A percentile compares a stretch with the other conserved stretches of the same genome.
Evolutionary conservation across 2,888 invertebrate genomes (phyloP).

Genomic region (Lathronympha strigana): DNA sequence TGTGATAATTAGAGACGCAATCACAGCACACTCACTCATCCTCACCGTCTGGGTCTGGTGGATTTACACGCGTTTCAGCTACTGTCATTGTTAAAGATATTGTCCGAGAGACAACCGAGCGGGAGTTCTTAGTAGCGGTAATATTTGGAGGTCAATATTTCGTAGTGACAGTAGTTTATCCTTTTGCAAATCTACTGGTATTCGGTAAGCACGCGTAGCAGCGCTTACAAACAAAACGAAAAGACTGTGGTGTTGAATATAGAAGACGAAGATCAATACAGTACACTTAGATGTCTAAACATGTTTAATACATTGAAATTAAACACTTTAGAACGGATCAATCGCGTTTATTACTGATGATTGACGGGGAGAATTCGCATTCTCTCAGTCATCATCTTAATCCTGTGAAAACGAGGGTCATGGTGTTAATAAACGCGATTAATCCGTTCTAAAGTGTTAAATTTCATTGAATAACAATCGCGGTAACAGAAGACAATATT

Average conservation of each 20-base stretch:
- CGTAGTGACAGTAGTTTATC: not conserved
- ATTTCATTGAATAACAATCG: no score
- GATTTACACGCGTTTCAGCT: not conserved
- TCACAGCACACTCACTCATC: conserved; percentile 39
- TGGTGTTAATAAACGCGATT: no score
- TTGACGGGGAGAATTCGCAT: no score
- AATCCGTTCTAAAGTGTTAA: no score
- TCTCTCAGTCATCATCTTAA: no score
- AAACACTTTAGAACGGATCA: no score
- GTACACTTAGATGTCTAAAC: not conserved
- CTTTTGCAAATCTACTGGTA: conserved; percentile 7
- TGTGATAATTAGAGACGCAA: conserved; percentile 44
- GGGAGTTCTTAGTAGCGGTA: not conserved
- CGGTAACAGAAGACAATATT: no score
- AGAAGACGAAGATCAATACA: not conserved
- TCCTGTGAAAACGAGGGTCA: no score
- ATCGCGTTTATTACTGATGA: no score
- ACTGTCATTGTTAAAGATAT: not conserved
- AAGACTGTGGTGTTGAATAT: not conserved
- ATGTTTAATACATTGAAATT: no score
- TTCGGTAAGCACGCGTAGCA: conserved; percentile 28
- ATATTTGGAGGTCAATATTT: not conserved
- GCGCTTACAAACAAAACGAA: conserved; percentile 15
- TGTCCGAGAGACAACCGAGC: not conserved
- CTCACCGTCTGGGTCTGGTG: conserved; percentile 17